Conservation (phyloP, 2,888 invertebrate species). For the Clusia tigrina region DNA sequence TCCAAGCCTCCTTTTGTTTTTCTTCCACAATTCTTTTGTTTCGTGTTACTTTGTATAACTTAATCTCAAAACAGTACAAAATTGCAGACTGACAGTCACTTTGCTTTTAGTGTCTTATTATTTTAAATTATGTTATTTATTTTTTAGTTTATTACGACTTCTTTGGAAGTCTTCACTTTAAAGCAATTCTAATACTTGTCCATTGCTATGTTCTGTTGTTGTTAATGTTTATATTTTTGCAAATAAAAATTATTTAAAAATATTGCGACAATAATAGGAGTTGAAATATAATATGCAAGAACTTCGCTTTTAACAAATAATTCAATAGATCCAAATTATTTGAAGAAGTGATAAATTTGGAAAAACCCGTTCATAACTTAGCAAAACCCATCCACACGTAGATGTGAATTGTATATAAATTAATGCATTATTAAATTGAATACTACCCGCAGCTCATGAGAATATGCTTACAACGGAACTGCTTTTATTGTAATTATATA, state of each 20-base stretch:
- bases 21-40: not conserved
- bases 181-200: constrained; percentile 21
- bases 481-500: too few species aligned
- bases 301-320: too few species aligned
- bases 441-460: too few species aligned
- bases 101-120: not conserved
- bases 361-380: not conserved
- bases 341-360: not conserved
- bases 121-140: constrained; percentile 1
- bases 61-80: constrained; percentile 3
- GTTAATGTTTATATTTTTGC: constrained; percentile 10
- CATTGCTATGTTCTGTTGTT: constrained; percentile 10
- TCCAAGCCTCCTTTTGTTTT: not conserved
- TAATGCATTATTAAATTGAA: too few species aligned
- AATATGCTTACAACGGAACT: too few species aligned
- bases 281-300: too few species aligned
- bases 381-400: too few species aligned
- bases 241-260: not conserved
- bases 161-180: constrained; percentile 19
- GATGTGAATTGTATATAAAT: too few species aligned
- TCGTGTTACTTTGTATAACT: not conserved
- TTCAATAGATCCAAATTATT: too few species aligned
- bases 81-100: constrained; percentile 4
- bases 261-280: too few species aligned
- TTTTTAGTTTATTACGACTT: constrained; percentile 3